Percentiles rank a stretch among this genome's conserved stretches.
Evolutionary conservation across 1,140 invertebrate species (phyloP).

Genomic region (Drosophila fuyamai): DNA sequence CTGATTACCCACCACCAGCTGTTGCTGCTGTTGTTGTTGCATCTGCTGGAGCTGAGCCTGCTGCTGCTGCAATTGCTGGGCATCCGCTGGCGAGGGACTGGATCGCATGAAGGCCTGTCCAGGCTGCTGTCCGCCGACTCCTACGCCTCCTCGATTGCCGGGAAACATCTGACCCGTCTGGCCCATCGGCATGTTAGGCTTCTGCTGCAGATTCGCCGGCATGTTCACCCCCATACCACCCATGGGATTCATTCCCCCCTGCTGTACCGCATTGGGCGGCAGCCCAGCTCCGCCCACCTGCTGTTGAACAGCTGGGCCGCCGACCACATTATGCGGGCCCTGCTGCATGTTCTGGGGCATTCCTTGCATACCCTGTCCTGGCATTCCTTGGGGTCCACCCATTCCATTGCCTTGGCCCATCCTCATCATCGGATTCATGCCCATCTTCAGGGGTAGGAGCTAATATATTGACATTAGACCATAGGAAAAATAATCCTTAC

Average conservation of each 20-base stretch:
- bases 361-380: slow-evolving; percentile 67
- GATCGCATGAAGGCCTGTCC: slow-evolving; percentile 86
- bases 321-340: slow-evolving; percentile 60
- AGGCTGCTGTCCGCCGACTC: slow-evolving; percentile 56
- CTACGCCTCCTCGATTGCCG: slow-evolving; percentile 59
- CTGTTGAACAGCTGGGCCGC: slow-evolving; percentile 66
- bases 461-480: not conserved
- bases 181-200: slow-evolving; percentile 70
- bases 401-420: slow-evolving; percentile 64
- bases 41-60: slow-evolving; percentile 59
- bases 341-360: slow-evolving; percentile 78
- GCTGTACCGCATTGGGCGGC: slow-evolving; percentile 67
- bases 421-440: slow-evolving; percentile 83
- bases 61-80: slow-evolving; percentile 62
- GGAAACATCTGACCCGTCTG: slow-evolving; percentile 73
- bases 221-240: slow-evolving; percentile 78
- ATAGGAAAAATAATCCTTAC: not conserved
- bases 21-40: slow-evolving; percentile 61
- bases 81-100: slow-evolving; percentile 85
- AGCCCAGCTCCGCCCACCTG: slow-evolving; percentile 64
- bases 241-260: slow-evolving; percentile 71
- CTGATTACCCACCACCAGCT: slow-evolving; percentile 85
- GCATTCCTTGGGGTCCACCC: slow-evolving; percentile 52
- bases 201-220: slow-evolving; percentile 68
- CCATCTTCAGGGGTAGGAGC: slow-evolving; percentile 36